Base-by-base conservation (phyloP, 1,140 invertebrate genomes). In the Ceratosolen fusciceps region DNA sequence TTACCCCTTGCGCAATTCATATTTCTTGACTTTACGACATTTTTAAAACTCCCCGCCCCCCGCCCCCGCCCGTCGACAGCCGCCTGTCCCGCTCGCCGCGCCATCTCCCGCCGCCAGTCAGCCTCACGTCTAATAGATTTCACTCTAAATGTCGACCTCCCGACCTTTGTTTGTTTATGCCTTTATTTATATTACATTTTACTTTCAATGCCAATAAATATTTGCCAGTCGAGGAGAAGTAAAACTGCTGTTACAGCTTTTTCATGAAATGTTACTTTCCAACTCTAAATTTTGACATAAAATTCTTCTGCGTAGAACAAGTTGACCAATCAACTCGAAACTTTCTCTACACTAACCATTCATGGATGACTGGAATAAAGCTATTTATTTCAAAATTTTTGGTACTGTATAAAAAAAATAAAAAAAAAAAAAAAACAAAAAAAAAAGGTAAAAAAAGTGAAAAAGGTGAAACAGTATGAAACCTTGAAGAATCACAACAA, bases 251-350 rank as follows among this genome's bases (percentile, higher is more conserved):
- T 65, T 65, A 65, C 21, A 65, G 60, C 60, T 37, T 65, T 65
- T 65, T 65, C 60, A n/a, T 37, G 60, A 65, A 65, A 65, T 37
- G 7, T 21, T 37, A 65, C 60, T 65, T 65, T 65, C 21, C 10
- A 65, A 65, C 60, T 65, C 60, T 37, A 65, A 65, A 65, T 65
- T 65, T 65, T 65, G 60, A 65, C 60, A 65, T 65, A 65, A 65
- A 65, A 65, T 70, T 49, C 62, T 12, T 43, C 39, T 49, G 37
- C 39, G 39, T 49, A 49, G 39, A 70, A 72, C 29, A 72, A 72
- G 39, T 72, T 54, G 49, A 34, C 24, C 70, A 72, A 72, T 72
- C 70, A 72, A 72, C 47, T 72, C 26, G 43, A 72, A 72, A 72
- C 70, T 72, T 72, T 72, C 29, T 49, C 29, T 31, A 1, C 19